A percentile compares a stretch with the other conserved stretches of the same genome.
Conservation (phyloP, 2,113 vertebrate species). For the Thunnus maccoyii region DNA sequence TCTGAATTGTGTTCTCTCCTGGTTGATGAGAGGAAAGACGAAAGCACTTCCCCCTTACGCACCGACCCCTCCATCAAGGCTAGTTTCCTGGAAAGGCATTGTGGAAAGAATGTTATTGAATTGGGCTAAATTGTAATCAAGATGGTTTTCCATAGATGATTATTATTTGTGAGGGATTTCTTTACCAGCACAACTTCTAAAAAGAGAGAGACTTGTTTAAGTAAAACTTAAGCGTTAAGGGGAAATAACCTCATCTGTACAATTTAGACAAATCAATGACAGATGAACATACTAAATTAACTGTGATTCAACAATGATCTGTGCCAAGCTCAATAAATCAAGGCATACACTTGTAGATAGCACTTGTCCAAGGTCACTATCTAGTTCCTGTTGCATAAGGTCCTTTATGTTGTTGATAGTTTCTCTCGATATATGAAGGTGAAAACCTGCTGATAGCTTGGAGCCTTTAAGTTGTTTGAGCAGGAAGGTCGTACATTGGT, state of each 20-base stretch:
- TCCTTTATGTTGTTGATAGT: background rate
- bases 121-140: conserved; percentile 17
- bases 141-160: conserved; percentile 29
- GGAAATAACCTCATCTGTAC: too few relatives aligned
- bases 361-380: too few relatives aligned
- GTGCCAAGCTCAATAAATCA: too few relatives aligned
- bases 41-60: background rate
- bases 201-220: conserved; percentile 5
- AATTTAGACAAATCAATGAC: too few relatives aligned
- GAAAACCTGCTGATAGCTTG: conserved; percentile 39
- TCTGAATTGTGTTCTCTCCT: conserved; percentile 22
- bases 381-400: too few relatives aligned
- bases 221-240: background rate
- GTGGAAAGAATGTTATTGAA: conserved; percentile 36
- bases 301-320: too few relatives aligned
- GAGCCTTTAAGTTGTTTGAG: conserved; percentile 54
- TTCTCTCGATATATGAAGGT: conserved; percentile 15
- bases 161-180: conserved; percentile 4
- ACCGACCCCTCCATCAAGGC: background rate
- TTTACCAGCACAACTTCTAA: background rate
- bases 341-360: too few relatives aligned
- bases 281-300: too few relatives aligned
- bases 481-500: conserved; percentile 27
- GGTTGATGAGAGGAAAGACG: conserved; percentile 44
- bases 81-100: conserved; percentile 24